Percentiles rank a stretch among this genome's conserved stretches.
Evolutionary conservation across 2,888 invertebrate genomes (phyloP).

Genomic region (Atethmia centrago): DNA sequence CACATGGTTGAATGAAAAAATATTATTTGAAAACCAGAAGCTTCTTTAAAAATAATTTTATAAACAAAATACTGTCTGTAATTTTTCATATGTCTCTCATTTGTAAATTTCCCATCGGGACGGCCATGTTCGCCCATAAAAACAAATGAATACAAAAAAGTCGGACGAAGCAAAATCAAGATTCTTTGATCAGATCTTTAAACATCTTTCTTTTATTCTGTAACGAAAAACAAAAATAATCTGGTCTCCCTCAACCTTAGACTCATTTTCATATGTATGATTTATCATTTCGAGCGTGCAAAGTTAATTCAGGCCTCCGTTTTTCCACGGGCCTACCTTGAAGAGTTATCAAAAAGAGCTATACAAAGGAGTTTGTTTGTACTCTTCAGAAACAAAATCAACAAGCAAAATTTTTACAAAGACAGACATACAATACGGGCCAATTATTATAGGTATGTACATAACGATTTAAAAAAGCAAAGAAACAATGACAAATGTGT

Average conservation of each 20-base stretch:
- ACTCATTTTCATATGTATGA: slow-evolving; percentile 45
- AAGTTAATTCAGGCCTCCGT: slow-evolving; percentile 41
- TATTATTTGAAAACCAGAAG: no score
- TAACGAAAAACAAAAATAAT: slow-evolving; percentile 34
- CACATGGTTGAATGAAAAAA: no score
- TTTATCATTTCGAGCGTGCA: slow-evolving; percentile 55
- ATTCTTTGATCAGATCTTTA: slow-evolving; percentile 24
- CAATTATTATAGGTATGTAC: slow-evolving; percentile 55
- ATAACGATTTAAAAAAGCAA: slow-evolving; percentile 34
- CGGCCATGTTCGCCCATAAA: neutral
- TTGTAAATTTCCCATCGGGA: neutral
- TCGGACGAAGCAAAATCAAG: neutral
- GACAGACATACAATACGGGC: slow-evolving; percentile 51
- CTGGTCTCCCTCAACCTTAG: slow-evolving; percentile 13
- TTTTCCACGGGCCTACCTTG: slow-evolving; percentile 43
- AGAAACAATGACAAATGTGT: slow-evolving; percentile 28
- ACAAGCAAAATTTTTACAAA: slow-evolving; percentile 45
- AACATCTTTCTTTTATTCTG: slow-evolving; percentile 34
- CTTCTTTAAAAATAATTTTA: neutral
- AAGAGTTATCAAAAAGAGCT: slow-evolving; percentile 62
- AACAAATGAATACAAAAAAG: neutral
- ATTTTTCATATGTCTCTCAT: neutral
- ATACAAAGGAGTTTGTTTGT: slow-evolving; percentile 57
- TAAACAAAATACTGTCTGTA: neutral
- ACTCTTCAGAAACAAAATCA: slow-evolving; percentile 54